Conservation (phyloP, 2,797 vertebrate genomes). For the Tragelaphus eurycerus region DNA sequence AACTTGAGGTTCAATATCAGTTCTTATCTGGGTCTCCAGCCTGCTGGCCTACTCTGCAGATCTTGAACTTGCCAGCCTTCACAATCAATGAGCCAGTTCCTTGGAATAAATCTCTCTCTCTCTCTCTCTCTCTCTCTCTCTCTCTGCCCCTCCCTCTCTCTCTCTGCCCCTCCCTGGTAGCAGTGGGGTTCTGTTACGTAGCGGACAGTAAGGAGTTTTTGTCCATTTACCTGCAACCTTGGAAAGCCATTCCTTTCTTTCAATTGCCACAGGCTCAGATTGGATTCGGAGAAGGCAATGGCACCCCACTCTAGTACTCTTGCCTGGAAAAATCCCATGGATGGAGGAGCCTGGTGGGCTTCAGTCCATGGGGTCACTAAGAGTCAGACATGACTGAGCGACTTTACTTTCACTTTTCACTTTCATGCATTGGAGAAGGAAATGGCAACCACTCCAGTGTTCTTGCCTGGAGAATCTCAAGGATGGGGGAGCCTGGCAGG, state of each 20-base stretch:
- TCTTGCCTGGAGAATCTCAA: too few species aligned
- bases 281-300: neutral
- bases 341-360: too few species aligned
- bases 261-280: neutral
- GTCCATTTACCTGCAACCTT: neutral
- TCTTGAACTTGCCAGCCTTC: neutral
- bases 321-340: too few species aligned
- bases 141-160: too few species aligned
- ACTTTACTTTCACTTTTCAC: too few species aligned
- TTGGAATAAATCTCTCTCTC: neutral
- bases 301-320: too few species aligned
- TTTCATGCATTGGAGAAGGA: too few species aligned
- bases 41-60: neutral
- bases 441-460: too few species aligned
- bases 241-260: neutral
- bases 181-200: neutral
- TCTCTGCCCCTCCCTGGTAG: neutral
- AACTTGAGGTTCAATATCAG: neutral
- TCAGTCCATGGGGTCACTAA: too few species aligned
- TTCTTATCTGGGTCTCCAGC: neutral
- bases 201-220: neutral
- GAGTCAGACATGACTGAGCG: accelerated
- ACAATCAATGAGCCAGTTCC: neutral
- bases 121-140: too few species aligned
- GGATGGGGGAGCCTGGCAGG: too few species aligned